Base-by-base conservation (phyloP, 2,113 vertebrate species). In the Solea senegalensis region DNA sequence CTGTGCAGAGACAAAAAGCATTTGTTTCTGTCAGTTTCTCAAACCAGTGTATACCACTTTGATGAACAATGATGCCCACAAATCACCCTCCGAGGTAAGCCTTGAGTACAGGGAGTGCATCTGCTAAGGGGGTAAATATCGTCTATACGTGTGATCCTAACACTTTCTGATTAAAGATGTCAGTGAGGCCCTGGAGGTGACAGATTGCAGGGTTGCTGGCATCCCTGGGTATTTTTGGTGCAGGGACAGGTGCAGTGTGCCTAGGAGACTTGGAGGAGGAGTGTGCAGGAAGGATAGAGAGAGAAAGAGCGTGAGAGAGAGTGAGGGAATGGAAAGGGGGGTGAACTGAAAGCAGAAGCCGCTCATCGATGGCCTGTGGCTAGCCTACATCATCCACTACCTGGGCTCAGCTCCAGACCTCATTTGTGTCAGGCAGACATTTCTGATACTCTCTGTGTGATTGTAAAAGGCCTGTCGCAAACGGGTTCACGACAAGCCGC, bases 101-200 rank as follows among this genome's bases (percentile, higher is more conserved):
- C 76, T 86, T 87, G 83, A 80, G 81, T 76, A 71, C 21, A 68
- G 50, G 63, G 70, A 67, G 60, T 74, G 62, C 80, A 70, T 88
- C 90, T 87, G 85, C 85, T 86, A 82, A 78, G 66, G 78, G 83
- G 88, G 86, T 83, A 88, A 91, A 91, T 90, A 88, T 83, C 77
- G 43, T 83, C 79, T 68, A 76, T 87, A 82, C 66, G 74, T 76
- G 80, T 80, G 83, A 89, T 92, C 81, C 84, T 89, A 90, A 90
- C 82, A 74, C 81, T 86, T 74, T 87, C 88, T 91, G 90, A 93
- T 94, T 93, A 91, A 91, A 92, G 90, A 91, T 88, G 85, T 90
- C 92, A 90, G 88, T 9, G 11, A 83, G 80, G 78, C 85, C 89
- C 86, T 86, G 70, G 78, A 88, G 89, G 87, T 92, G 93, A 93